Evolutionary conservation across 2,113 vertebrate species (phyloP), one percentile per base, ranked within the genome.

Genomic region (Arothron firmamentum): DNA sequence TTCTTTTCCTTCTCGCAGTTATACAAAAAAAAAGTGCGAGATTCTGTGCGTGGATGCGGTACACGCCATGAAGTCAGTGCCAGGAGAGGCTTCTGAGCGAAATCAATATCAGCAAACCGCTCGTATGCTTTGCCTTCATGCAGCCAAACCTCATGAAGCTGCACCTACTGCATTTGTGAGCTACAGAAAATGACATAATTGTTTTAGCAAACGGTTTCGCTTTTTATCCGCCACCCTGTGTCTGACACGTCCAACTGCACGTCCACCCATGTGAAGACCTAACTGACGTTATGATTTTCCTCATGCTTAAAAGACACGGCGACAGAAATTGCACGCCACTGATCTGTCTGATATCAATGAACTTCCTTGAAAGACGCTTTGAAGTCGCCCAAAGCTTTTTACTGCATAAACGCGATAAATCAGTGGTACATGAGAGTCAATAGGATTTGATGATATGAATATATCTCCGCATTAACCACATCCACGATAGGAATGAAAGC

Each of bases 101-200:
- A 83, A 89, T 88, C 87, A 77, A 83, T 82, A 87, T 88, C 85
- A 86, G 79, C 71, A 81, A 86, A 83, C 78, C 81, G 65, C 87
- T 82, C 79, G 83, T 82, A 83, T 85, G 81, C 81, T 79, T 87
- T 88, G 88, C 84, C 86, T 28, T 28, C 25, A 28, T 7, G 25
- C 25, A 28, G 25, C 25, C 25, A 28, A 28, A 85, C 77, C 79
- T 82, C 72, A 76, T 73, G 14, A 78, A 82, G 84, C 75, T 84
- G 59, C 68, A 83, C 86, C 87, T 77, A 60, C 64, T 65, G 25
- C 25, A 28, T 28, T 28, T 28, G 5, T 28, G 25, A 28, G 25
- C 25, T 28, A 28, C 25, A 1, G 25, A 46, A 85, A 85, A 88
- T 82, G 71, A 66, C 74, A 80, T 81, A 75, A 85, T 79, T 75